Conservation (phyloP, 2,113 vertebrate genomes). For the Colius striatus region DNA sequence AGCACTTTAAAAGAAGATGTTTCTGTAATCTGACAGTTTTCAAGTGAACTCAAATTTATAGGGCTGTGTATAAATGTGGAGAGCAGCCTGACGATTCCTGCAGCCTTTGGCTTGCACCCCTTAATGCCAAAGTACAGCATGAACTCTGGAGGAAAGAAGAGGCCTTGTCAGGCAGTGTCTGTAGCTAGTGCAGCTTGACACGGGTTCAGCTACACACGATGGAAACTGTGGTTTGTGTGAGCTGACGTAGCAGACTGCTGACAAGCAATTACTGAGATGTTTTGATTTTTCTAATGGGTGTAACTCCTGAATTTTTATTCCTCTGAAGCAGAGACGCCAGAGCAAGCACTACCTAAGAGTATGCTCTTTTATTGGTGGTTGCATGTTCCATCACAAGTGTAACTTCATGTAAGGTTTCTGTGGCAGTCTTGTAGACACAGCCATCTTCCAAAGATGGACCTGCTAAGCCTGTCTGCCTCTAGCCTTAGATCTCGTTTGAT, state of each 20-base stretch:
- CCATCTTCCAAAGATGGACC: not conserved
- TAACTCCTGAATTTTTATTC: not conserved
- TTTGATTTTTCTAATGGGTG: not conserved
- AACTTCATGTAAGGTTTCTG: not conserved
- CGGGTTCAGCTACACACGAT: not conserved
- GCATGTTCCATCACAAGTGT: not conserved
- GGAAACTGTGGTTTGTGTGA: not conserved
- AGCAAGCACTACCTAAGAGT: not conserved
- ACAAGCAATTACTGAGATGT: not conserved
- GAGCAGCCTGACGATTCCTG: not conserved
- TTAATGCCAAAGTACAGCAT: not conserved
- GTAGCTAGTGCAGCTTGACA: fast-evolving
- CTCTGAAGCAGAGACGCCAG: not conserved
- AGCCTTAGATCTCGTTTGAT: not conserved
- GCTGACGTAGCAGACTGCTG: not conserved
- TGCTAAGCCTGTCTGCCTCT: not conserved
- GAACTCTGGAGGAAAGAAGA: not conserved
- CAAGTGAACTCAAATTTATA: not conserved
- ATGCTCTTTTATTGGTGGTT: not conserved
- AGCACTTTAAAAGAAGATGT: not conserved
- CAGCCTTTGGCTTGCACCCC: not conserved
- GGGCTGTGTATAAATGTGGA: not conserved
- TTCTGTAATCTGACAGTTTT: not conserved
- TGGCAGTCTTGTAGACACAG: not conserved
- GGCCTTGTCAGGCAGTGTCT: not conserved